Base-by-base conservation (phyloP, 53 echinoderm and acorn worm genomes). In the Glandiceps talaboti region DNA sequence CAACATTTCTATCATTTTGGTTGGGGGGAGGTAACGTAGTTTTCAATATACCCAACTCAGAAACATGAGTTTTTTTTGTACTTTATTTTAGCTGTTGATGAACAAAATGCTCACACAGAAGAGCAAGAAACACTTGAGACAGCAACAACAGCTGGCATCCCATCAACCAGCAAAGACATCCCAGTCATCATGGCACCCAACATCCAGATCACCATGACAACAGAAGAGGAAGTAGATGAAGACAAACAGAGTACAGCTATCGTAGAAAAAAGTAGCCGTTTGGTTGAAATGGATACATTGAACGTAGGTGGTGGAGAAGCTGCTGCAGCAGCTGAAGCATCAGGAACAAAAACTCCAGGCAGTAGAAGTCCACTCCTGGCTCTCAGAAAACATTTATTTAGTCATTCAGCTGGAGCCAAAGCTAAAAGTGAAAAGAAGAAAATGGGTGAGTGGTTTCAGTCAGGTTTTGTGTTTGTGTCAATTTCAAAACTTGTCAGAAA, bases 91-190 rank as follows among this genome's bases (percentile, higher is more conserved):
- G 97, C 97, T 79, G 96, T 96, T 29, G 97, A 96, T 85, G 97
- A 96, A 87, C 97, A 96, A 82, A 96, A 96, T 74, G 97, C 90
- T 73, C 92, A 91, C 73, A 93, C 92, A 28, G 83, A 96, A 78
- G 86, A 93, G 75, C 97, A 96, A 28, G 92, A 91, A 73, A 91
- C 89, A 28, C 91, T 89, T 78, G 90, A 89, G 1, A 88, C 82
- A 82, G 87, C 89, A 20, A 20, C 6, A 45, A n/a, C n/a, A n/a
- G 64, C 6, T 12, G 64, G 64, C 6, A 45, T 45, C 64, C 64
- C 64, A 45, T 45, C 64, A 20, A 45, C 64, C 6, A 45, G 64
- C 64, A 45, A 45, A 45, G 64, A 45, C 20, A 6, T 45, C 64
- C 64, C 64, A 45, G 64, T 45, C 64, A 45, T 45, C 64, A 45